Evolutionary conservation across 2,797 vertebrate species (phyloP).

Genomic region (Phalloptychus januarius): DNA sequence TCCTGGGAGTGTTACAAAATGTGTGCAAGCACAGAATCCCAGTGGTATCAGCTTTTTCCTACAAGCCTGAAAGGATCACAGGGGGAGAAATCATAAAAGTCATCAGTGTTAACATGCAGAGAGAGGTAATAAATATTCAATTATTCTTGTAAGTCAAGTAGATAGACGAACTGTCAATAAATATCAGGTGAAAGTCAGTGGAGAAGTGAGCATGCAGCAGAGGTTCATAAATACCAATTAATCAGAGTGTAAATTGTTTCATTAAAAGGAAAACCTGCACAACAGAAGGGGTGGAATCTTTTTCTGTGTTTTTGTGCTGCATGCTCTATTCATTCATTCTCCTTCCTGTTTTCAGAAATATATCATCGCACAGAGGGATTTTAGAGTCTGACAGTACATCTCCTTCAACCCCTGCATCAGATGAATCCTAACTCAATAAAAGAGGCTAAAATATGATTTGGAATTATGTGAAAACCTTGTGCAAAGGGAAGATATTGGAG

Average conservation of each 20-base stretch:
- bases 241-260: neutral
- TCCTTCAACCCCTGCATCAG: neutral
- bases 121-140: constrained; percentile 1
- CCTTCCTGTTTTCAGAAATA: neutral
- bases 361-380: neutral
- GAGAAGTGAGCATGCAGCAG: neutral
- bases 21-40: neutral
- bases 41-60: neutral
- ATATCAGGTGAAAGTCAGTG: constrained; percentile 1
- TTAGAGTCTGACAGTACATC: constrained; percentile 4
- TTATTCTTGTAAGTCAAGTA: neutral
- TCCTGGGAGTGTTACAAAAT: neutral
- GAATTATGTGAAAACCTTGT: neutral
- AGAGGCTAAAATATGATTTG: constrained; percentile 4
- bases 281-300: neutral
- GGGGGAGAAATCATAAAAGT: constrained; percentile 11
- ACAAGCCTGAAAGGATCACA: neutral
- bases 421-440: constrained; percentile 15
- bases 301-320: neutral
- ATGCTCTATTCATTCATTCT: neutral
- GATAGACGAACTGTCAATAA: neutral
- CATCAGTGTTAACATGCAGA: neutral
- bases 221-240: neutral
- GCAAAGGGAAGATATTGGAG: neutral
- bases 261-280: constrained; percentile 1